Conservation (phyloP, 2,797 vertebrate species). For the Urophycis tenuis region DNA sequence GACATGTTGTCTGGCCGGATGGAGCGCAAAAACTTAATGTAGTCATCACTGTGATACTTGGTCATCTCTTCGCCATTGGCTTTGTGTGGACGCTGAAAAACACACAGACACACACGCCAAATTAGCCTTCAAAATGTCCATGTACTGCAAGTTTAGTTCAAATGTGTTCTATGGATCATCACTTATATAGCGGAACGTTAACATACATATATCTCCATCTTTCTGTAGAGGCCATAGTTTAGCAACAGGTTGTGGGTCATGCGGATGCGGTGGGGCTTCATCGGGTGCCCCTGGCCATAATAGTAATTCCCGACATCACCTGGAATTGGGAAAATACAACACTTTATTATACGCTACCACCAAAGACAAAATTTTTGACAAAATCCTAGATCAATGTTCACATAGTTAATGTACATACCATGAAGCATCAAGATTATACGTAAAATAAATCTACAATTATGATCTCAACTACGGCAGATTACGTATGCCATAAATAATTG, state of each 20-base stretch:
- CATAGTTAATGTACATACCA: neutral
- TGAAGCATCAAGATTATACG: neutral
- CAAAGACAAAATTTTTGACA: neutral
- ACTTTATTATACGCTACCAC: neutral
- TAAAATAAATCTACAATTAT: neutral
- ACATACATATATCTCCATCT: slow-evolving; percentile 98
- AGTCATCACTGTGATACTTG: slow-evolving; percentile 98
- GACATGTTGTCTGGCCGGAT: slow-evolving; percentile 99
- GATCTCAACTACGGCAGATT: neutral
- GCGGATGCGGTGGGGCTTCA: slow-evolving; percentile 94
- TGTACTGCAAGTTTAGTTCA: neutral
- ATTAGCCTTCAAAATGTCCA: neutral
- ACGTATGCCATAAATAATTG: neutral
- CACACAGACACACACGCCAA: neutral
- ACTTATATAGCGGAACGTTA: neutral
- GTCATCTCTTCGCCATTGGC: slow-evolving; percentile 98
- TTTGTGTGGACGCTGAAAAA: slow-evolving; percentile 89
- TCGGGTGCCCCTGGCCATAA: slow-evolving; percentile 92
- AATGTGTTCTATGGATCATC: neutral
- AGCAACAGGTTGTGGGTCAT: slow-evolving; percentile 96
- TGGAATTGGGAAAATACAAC: slow-evolving; percentile 41
- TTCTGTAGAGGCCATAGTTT: slow-evolving; percentile 96
- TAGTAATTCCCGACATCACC: slow-evolving; percentile 97
- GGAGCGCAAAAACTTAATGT: slow-evolving; percentile 96
- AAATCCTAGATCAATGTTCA: neutral